phyloP scores from a whole-genome alignment of 1,140 invertebrate genomes.

The Drosophila malerkotliana region DNA sequence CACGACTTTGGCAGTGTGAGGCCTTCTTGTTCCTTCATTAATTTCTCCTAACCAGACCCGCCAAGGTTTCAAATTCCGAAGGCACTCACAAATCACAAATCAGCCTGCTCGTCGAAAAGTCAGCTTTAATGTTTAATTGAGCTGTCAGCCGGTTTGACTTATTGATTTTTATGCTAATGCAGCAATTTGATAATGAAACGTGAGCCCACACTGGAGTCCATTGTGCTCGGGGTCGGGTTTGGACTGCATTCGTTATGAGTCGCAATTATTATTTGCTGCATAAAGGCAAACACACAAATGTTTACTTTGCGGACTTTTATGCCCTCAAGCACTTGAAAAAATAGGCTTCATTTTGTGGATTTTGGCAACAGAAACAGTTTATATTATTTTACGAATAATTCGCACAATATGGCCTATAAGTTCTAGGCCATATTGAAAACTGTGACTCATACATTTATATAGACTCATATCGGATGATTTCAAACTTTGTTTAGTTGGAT shows the following conservation, averaged over 20 bases:
- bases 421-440: too few species aligned
- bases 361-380: too few species aligned
- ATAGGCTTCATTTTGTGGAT: neutral
- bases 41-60: conserved; percentile 62
- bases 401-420: too few species aligned
- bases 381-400: too few species aligned
- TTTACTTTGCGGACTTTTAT: conserved; percentile 22
- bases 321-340: conserved; percentile 14
- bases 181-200: conserved; percentile 29
- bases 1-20: neutral
- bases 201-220: conserved; percentile 36
- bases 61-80: conserved; percentile 10
- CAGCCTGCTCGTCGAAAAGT: conserved; percentile 26
- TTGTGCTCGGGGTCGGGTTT: conserved; percentile 44
- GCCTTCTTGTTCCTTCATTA: conserved; percentile 15
- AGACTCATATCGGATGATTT: neutral
- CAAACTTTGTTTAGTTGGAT: neutral
- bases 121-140: conserved; percentile 38
- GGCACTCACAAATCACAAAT: conserved; percentile 41
- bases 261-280: conserved; percentile 21
- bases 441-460: too few species aligned
- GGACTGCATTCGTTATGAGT: conserved; percentile 22
- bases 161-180: conserved; percentile 46
- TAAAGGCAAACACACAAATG: conserved; percentile 15
- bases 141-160: conserved; percentile 24